Conservation (phyloP, 1,140 invertebrate species). For the Procambarus virginalis region DNA sequence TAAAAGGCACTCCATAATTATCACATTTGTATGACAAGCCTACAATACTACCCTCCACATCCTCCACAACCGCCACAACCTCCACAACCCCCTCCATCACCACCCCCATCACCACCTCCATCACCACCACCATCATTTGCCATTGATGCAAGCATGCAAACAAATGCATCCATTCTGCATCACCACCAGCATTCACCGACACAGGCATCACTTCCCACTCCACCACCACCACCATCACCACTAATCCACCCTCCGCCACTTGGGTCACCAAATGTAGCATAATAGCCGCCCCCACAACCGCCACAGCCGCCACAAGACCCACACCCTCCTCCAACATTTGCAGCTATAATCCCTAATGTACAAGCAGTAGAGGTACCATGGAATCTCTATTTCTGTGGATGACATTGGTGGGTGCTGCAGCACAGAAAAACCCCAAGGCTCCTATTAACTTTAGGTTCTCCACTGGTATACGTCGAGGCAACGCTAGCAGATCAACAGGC, state of each 20-base stretch:
- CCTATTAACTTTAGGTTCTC: slow-evolving; percentile 51
- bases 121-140: slow-evolving; percentile 36
- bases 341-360: not conserved
- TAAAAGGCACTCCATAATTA: slow-evolving; percentile 11
- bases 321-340: slow-evolving; percentile 51
- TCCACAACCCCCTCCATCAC: slow-evolving; percentile 43
- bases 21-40: not conserved
- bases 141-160: slow-evolving; percentile 45
- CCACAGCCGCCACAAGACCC: slow-evolving; percentile 60
- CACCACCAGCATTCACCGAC: slow-evolving; percentile 28
- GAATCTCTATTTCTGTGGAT: not conserved
- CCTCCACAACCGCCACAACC: slow-evolving; percentile 47
- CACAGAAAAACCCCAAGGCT: slow-evolving; percentile 58
- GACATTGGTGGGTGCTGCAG: slow-evolving; percentile 50
- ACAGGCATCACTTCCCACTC: slow-evolving; percentile 28
- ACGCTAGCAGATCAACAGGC: slow-evolving; percentile 3
- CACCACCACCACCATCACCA: slow-evolving; percentile 25
- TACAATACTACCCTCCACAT: slow-evolving; percentile 36
- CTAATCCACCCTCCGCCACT: slow-evolving; percentile 94
- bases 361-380: not conserved
- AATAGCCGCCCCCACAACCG: slow-evolving; percentile 53
- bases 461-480: slow-evolving; percentile 41
- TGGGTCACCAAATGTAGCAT: slow-evolving; percentile 84
- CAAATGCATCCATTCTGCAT: slow-evolving; percentile 40
- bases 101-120: slow-evolving; percentile 38